A percentile compares a stretch with the other conserved stretches of the same genome.
Conservation (phyloP, 1,140 invertebrate species). For the Drosophila pruinosa region DNA sequence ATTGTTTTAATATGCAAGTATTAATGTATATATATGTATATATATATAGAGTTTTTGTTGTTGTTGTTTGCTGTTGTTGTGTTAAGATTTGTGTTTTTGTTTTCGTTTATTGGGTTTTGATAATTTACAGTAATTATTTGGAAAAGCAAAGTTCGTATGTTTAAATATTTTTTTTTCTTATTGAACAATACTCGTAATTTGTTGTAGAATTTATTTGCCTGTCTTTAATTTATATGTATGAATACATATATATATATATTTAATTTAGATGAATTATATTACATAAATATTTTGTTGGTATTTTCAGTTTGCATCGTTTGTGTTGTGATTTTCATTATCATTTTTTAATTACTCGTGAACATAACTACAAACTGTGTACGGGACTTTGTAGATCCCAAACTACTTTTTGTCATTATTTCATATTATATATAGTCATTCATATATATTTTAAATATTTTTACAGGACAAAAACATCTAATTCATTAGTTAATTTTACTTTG, state of each 20-base stretch:
- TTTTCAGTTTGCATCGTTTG: constrained; percentile 43
- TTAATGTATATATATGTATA: constrained; percentile 65
- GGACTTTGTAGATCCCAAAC: constrained; percentile 56
- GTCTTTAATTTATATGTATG: constrained; percentile 19
- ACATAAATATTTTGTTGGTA: constrained; percentile 72
- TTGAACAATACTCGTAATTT: constrained; percentile 71
- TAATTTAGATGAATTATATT: constrained; percentile 78
- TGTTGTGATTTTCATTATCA: constrained; percentile 19
- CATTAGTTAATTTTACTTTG: constrained; percentile 67
- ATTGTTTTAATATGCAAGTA: constrained; percentile 75
- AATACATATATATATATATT: constrained; percentile 21
- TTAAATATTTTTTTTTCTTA: constrained; percentile 33
- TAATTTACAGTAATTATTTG: constrained; percentile 77
- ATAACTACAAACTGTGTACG: constrained; percentile 74
- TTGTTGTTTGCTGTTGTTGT: constrained; percentile 55
- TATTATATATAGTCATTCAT: constrained; percentile 46
- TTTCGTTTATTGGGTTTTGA: constrained; percentile 40
- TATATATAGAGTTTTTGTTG: constrained; percentile 66
- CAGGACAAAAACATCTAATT: constrained; percentile 82
- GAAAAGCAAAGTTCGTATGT: constrained; percentile 64
- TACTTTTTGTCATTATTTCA: constrained; percentile 59
- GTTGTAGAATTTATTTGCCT: constrained; percentile 52
- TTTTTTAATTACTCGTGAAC: constrained; percentile 48
- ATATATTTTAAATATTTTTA: constrained; percentile 60
- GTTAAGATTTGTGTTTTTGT: constrained; percentile 54